Evolutionary conservation across 2,113 vertebrate species (phyloP), one percentile per base, ranked within the genome.

Genomic region (Columbina picui): DNA sequence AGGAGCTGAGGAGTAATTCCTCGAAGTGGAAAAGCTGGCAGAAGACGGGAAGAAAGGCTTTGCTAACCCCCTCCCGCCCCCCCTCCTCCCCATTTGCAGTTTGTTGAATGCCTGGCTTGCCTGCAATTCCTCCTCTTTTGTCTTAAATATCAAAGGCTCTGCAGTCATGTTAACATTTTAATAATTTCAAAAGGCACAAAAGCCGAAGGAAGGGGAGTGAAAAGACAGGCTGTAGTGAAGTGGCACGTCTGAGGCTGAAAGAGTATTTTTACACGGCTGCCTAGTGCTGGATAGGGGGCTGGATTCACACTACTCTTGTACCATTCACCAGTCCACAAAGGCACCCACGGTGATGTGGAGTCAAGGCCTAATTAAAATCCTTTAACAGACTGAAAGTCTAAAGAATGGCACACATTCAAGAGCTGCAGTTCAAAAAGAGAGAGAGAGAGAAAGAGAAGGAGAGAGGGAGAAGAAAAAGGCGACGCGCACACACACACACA

Each of bases 141-240:
- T 99, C 98, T 99, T 99, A 99, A 99, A 99, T 99, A 99, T 99
- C 99, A 99, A 99, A 99, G 99, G 97, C 98, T 98, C 98, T 98
- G 97, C 96, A 98, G 98, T 98, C 98, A 97, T 98, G 98, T 99
- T 99, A 99, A 99, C 99, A 98, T 99, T 99, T 99, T 98, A 99
- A 99, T 99, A 99, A 99, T 99, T 99, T 99, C 98, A 98, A 98
- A 98, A 98, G 97, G 96, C 98, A 98, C 98, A 98, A 97, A 98
- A 98, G 97, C 96, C 96, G 96, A 97, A 96, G 97, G 97, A 98
- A 97, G 94, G 94, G 93, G 96, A 98, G 98, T 97, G 98, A 97
- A 97, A 98, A 98, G 98, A 97, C 97, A 98, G 98, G 97, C 93
- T 98, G 97, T 97, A 95, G 98, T 98, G 97, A 98, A 98, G 98